Base-by-base conservation (phyloP, 1,140 invertebrate species). In the Papilio glaucus region DNA sequence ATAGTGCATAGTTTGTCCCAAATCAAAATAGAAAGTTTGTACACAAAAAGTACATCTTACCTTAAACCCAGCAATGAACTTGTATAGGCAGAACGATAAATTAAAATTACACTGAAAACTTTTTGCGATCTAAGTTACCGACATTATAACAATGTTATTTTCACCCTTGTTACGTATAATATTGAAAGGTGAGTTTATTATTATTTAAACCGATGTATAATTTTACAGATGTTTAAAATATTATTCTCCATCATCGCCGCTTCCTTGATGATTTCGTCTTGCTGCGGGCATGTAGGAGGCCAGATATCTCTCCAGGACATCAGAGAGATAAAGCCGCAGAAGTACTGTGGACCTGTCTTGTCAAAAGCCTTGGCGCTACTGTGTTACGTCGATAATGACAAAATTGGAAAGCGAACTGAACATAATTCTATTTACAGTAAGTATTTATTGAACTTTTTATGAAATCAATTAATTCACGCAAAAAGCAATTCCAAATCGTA, bases 281-380 rank as follows among this genome's bases (percentile, higher is more conserved):
- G 33, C 15, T 21, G 37, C n/a, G 62, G 62, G 5, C 62, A 65
- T 21, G 39, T 65, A 8, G 60, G 60, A 38, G 38, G 65, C 4
- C 65, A 45, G 12, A 68, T 68, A 33, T 68, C 65, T 8, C 13
- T 68, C 0, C 65, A 68, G 13, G 65, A 68, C 7, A 13, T 68
- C 21, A 68, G 26, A 18, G 65, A 68, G 42, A 45, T 68, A 6
- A 68, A 68, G 13, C 65, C 65, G 10, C 65, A 68, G 29, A 45
- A 68, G n/a, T 68, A 45, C 41, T 68, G 65, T 41, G 65, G 65
- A 6, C 65, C 65, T 0, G 41, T 15, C 0, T 12, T 68, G 10
- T 41, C 65, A 4, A 68, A 68, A 24, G 13, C 65, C 24, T 49
- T 68, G 29, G 65, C 65, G 7, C 12, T 68, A 15, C 2, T 68